Conservation (phyloP, 92 coral and sea anemone genomes). For the Epizoanthus ramosus region DNA sequence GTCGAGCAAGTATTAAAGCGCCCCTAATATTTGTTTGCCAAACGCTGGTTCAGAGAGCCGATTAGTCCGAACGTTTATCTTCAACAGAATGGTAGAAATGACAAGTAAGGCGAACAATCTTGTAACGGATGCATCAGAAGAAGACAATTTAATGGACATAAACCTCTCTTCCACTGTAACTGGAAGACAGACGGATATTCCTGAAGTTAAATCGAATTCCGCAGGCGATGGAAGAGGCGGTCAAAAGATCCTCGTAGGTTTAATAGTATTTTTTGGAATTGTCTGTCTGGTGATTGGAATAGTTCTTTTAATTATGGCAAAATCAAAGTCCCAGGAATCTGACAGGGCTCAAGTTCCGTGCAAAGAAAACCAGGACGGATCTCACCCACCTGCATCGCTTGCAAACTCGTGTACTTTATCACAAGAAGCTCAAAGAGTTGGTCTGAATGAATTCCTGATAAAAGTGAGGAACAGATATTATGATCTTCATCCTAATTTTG, state of each 20-base stretch:
- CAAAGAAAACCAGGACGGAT: neutral
- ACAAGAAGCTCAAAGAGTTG: slow-evolving; percentile 69
- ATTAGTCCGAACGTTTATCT: neutral
- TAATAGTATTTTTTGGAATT: slow-evolving; percentile 66
- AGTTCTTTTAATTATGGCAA: slow-evolving; percentile 59
- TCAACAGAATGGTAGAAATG: slow-evolving; percentile 18
- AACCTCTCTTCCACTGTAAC: slow-evolving; percentile 35
- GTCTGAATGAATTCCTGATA: slow-evolving; percentile 62
- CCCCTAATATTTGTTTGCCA: neutral
- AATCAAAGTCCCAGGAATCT: slow-evolving; percentile 46
- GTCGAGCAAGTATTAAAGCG: neutral
- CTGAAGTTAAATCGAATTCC: slow-evolving; percentile 35
- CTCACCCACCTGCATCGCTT: neutral
- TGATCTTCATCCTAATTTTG: slow-evolving; percentile 61
- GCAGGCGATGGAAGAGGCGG: slow-evolving; percentile 11
- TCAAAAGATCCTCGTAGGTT: slow-evolving; percentile 46
- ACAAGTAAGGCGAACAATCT: neutral
- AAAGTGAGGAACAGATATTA: slow-evolving; percentile 58
- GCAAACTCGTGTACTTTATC: slow-evolving; percentile 65
- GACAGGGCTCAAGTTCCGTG: neutral
- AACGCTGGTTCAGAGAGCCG: neutral
- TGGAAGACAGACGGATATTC: slow-evolving; percentile 25
- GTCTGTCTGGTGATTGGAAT: slow-evolving; percentile 70
- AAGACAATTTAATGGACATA: slow-evolving; percentile 41
- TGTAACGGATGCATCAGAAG: slow-evolving; percentile 41